Conservation (phyloP, 2,888 invertebrate species). For the Ditula angustiorana region DNA sequence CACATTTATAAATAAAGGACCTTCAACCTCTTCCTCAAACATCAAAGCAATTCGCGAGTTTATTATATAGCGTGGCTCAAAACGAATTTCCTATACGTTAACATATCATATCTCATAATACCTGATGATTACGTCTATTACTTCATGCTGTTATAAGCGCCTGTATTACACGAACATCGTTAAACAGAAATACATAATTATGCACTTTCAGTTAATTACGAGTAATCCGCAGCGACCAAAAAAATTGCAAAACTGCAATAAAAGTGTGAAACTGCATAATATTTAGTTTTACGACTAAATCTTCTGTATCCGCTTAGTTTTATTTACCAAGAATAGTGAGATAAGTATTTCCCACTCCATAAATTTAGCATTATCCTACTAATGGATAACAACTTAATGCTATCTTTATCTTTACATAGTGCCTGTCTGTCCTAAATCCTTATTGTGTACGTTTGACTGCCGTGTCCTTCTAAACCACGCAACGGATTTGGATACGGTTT, state of each 20-base stretch:
- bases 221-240: background rate
- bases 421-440: too few species aligned
- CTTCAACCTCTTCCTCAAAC: too few species aligned
- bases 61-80: background rate
- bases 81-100: conserved; percentile 8
- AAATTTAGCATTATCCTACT: too few species aligned
- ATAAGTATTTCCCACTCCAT: too few species aligned
- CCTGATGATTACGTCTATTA: conserved; percentile 52
- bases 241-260: conserved; percentile 4
- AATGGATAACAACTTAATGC: too few species aligned
- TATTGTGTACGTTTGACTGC: too few species aligned
- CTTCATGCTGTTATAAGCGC: conserved; percentile 18
- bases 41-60: background rate
- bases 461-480: too few species aligned
- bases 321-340: too few species aligned
- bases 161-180: conserved; percentile 24
- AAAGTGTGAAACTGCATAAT: background rate
- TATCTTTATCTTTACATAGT: too few species aligned
- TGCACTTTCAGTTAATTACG: conserved; percentile 26
- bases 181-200: conserved; percentile 25
- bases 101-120: conserved; percentile 28
- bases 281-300: background rate
- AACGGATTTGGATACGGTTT: too few species aligned
- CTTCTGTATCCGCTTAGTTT: too few species aligned
- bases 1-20: too few species aligned